Evolutionary conservation across 2,888 invertebrate genomes (phyloP), one percentile per base, ranked within the genome.

Genomic region (Spatulosminthurus flaviceps): DNA sequence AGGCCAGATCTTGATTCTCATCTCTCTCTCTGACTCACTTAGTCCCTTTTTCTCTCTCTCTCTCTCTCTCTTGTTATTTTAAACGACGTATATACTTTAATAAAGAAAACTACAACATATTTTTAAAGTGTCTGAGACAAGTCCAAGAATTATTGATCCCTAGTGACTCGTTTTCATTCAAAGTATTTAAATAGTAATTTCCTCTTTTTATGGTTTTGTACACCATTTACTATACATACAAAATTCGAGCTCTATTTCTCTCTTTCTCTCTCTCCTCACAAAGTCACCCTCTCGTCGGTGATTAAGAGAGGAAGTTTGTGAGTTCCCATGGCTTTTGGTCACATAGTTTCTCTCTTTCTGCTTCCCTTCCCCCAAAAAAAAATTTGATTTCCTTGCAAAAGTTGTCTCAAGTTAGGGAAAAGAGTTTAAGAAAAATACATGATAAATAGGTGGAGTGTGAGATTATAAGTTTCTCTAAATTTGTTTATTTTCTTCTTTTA

Each of bases 111-210:
- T 41, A 13, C 4, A 70, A 29, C 41, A 51, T 16, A n/a, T 26
- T 73, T 60, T 22, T 5, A 60, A 51, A n/a, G n/a, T n/a, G 72
- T 51, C 13, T 22, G 26, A 41, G 22, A 71, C 71, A 71, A 22
- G 43, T 51, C 51, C n/a, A 19, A 73, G 73, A 73, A 73, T 73
- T 73, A 73, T 73, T 73, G 42, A 73, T 73, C 73, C 73, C 73
- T n/a, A 1, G 73, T 42, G 73, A n/a, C 51, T 51, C 60, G 60
- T 73, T 60, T 51, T 73, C 60, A 73, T 73, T 73, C 26, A 24
- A 73, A 51, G 42, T 73, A 60, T 73, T 60, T 60, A 73, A 73
- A 24, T 26, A 73, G 60, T 73, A 41, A 73, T 73, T 73, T 73
- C 34, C 13, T 9, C 42, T 69, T 29, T 51, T 42, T 71, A 41